phyloP scores from a whole-genome alignment of 2,113 vertebrate genomes.

The Microtus oregoni region DNA sequence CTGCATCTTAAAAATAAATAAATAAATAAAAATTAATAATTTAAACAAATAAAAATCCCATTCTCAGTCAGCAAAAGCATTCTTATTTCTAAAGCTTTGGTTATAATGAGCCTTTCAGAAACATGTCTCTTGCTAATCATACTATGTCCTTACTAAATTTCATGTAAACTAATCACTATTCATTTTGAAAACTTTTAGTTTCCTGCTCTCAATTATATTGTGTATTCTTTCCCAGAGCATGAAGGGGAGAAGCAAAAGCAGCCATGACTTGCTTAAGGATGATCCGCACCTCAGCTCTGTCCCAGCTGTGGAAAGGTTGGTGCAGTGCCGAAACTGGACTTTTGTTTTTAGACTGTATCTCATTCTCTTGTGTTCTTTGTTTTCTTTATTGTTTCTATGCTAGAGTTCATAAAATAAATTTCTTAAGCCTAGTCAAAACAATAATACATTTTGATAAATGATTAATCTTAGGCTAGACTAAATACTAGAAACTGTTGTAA shows the following conservation, averaged over 20 bases:
- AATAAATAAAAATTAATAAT: not conserved
- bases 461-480: conserved; percentile 2
- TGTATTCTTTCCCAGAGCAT: conserved; percentile 88
- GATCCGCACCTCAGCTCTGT: conserved; percentile 96
- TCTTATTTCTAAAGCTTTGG: conserved; percentile 38
- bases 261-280: conserved; percentile 97
- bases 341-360: not conserved
- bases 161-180: conserved; percentile 12
- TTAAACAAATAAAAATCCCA: not conserved
- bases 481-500: not conserved
- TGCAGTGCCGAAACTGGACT: not conserved
- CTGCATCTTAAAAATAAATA: not conserved
- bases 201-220: not conserved
- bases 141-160: conserved; percentile 20
- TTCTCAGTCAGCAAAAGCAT: not conserved
- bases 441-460: not conserved
- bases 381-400: not conserved
- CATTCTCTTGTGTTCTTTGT: conserved; percentile 34
- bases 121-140: conserved; percentile 32
- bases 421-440: not conserved
- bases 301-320: conserved; percentile 93
- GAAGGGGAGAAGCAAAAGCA: conserved; percentile 99
- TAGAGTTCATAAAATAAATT: not conserved
- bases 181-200: conserved; percentile 25
- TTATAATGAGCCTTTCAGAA: conserved; percentile 23